phyloP scores from a whole-genome alignment of 2,113 vertebrate genomes.

The Steatornis caripensis region DNA sequence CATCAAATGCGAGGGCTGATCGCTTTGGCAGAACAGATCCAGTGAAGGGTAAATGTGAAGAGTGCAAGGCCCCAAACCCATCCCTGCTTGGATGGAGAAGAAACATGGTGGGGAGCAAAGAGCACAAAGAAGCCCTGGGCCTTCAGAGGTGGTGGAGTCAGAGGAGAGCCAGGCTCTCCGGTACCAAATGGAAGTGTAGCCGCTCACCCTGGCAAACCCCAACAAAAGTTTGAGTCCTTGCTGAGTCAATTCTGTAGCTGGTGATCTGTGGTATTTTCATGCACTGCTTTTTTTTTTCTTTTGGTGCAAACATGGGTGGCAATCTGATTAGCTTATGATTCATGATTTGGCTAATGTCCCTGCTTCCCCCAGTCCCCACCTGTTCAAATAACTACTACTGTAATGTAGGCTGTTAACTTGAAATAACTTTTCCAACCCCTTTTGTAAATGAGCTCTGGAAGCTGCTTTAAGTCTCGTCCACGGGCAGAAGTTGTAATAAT shows the following conservation, averaged over 20 bases:
- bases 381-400: constrained; percentile 55
- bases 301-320: constrained; percentile 52
- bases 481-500: not conserved
- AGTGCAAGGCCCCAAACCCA: not conserved
- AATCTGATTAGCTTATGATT: constrained; percentile 65
- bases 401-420: constrained; percentile 38
- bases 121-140: not conserved
- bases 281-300: not conserved
- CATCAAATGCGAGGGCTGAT: not conserved
- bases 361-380: constrained; percentile 54
- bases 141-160: not conserved
- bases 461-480: not conserved
- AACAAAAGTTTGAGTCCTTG: not conserved
- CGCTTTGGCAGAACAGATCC: not conserved
- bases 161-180: not conserved
- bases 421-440: constrained; percentile 25
- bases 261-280: not conserved
- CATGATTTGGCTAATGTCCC: constrained; percentile 50
- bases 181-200: not conserved
- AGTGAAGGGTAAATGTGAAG: not conserved
- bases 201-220: not conserved
- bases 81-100: not conserved
- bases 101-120: not conserved
- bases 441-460: constrained; percentile 40
- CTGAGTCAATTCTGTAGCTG: constrained; percentile 24